Percentiles rank a stretch among this genome's conserved stretches.
phyloP scores from a whole-genome alignment of 1,140 invertebrate species.

The Ceratina japonica region DNA sequence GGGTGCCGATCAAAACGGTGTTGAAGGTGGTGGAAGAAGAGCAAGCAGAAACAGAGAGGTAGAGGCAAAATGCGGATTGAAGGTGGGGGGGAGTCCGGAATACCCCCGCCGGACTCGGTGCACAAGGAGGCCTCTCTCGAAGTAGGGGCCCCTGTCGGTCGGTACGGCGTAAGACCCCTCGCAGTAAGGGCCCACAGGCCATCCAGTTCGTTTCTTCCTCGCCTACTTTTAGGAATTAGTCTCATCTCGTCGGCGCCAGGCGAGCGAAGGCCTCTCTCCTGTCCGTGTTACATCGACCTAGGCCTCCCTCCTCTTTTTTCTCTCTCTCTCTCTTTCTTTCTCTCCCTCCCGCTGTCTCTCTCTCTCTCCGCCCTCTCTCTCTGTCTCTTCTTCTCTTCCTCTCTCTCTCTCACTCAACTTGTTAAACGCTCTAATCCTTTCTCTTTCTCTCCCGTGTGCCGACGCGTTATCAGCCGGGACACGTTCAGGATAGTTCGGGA shows the following conservation, averaged over 20 bases:
- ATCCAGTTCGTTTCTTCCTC: conserved; percentile 74
- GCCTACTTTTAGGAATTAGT: conserved; percentile 75
- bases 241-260: conserved; percentile 64
- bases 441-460: background rate
- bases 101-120: conserved; percentile 28
- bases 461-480: conserved; percentile 4
- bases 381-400: background rate
- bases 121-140: conserved; percentile 43
- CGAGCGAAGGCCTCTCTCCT: conserved; percentile 46
- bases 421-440: background rate
- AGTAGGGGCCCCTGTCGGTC: conserved; percentile 67
- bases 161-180: conserved; percentile 68
- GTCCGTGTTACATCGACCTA: conserved; percentile 14
- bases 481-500: conserved; percentile 7
- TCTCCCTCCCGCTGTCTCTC: no score
- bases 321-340: conserved; percentile 13
- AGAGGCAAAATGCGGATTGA: background rate
- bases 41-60: no score
- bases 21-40: no score
- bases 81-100: conserved; percentile 30
- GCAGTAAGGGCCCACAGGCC: conserved; percentile 77
- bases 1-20: no score
- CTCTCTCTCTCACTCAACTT: background rate
- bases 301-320: background rate
- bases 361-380: background rate